Evolutionary conservation across 2,888 invertebrate species (phyloP).

Genomic region (Lydus trimaculatus): DNA sequence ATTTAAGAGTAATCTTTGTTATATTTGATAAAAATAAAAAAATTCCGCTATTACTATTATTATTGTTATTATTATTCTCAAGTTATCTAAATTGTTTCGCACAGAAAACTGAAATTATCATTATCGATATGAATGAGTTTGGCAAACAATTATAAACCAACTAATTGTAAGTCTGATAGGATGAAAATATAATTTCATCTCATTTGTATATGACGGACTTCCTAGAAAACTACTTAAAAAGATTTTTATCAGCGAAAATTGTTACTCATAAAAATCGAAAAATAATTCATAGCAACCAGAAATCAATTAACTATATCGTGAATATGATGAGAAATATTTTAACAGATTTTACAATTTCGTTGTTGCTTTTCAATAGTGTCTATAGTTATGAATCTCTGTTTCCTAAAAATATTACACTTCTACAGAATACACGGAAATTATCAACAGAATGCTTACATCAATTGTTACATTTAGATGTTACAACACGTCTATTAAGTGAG

Average conservation of each 20-base stretch:
- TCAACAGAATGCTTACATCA: background rate
- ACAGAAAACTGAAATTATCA: no score
- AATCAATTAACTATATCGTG: background rate
- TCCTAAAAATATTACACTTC: background rate
- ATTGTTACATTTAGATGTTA: background rate
- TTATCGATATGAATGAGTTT: background rate
- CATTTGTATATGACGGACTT: background rate
- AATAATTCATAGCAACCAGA: background rate
- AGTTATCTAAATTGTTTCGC: no score
- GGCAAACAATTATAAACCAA: background rate
- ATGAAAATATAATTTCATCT: no score
- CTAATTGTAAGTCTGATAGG: no score
- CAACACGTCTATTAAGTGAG: background rate
- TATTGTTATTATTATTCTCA: no score
- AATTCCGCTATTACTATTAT: no score
- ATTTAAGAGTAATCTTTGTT: no score
- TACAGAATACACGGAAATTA: background rate
- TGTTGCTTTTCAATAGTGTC: background rate
- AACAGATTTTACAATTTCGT: background rate
- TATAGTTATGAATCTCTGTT: background rate
- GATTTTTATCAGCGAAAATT: background rate
- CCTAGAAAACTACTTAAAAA: background rate
- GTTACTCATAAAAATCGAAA: background rate
- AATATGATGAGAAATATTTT: background rate
- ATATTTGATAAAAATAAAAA: no score